Evolutionary conservation across 2,888 invertebrate genomes (phyloP).

Genomic region (Osmoderma eremita): DNA sequence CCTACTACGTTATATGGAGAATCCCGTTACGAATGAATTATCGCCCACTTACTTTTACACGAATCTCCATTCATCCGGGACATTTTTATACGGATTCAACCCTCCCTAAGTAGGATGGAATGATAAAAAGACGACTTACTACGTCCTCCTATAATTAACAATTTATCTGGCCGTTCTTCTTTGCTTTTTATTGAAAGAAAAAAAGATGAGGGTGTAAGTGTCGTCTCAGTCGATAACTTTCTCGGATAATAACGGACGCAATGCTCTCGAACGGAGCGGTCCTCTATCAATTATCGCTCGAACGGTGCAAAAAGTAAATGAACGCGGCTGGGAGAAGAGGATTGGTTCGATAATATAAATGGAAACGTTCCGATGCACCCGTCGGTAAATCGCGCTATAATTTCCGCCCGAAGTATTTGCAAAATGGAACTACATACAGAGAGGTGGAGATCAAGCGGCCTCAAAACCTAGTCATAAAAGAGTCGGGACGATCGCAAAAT

Average conservation of each 20-base stretch:
- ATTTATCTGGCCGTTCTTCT: background rate
- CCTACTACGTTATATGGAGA: no score
- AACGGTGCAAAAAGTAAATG: background rate
- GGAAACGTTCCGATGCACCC: conserved; percentile 3
- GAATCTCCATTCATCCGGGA: conserved; percentile 3
- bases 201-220: background rate
- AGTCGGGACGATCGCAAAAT: conserved; percentile 14
- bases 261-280: background rate
- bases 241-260: conserved; percentile 11
- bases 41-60: conserved; percentile 13
- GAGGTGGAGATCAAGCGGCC: background rate
- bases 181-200: background rate
- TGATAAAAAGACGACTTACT: background rate
- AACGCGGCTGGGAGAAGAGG: background rate
- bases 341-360: conserved; percentile 11
- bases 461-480: conserved; percentile 24
- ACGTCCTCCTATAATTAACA: conserved; percentile 11
- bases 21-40: background rate
- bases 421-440: background rate
- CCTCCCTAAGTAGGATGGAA: conserved; percentile 2
- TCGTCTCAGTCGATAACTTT: conserved; percentile 8
- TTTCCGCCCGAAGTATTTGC: conserved; percentile 27
- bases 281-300: conserved; percentile 25
- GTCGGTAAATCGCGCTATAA: conserved; percentile 4
- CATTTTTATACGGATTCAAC: background rate